Evolutionary conservation across 2,888 invertebrate genomes (phyloP).

Genomic region (Peribatodes rhomboidaria): DNA sequence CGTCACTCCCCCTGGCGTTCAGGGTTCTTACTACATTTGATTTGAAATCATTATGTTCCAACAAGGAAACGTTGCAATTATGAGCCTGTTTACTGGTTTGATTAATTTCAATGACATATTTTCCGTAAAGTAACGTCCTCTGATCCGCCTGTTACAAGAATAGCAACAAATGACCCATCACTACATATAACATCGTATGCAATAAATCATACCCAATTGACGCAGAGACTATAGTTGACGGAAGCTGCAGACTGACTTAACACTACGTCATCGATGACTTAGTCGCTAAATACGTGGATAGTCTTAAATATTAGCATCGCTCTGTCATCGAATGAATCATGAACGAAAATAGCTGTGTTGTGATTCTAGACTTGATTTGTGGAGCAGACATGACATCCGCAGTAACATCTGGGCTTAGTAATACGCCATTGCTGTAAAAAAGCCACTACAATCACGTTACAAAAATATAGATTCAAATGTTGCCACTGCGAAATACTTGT

Average conservation of each 20-base stretch:
- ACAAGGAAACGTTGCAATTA: too few relatives aligned
- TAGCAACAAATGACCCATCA: background rate
- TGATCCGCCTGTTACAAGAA: background rate
- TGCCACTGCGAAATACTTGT: background rate
- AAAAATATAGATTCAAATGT: background rate
- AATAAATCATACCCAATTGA: conserved; percentile 19
- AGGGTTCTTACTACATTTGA: too few relatives aligned
- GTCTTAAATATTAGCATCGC: conserved; percentile 15
- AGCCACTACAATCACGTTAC: background rate
- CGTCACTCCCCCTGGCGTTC: too few relatives aligned
- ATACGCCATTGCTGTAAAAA: background rate
- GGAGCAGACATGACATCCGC: conserved; percentile 12
- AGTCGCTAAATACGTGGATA: conserved; percentile 27
- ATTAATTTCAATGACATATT: background rate
- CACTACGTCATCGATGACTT: conserved; percentile 54
- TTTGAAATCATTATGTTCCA: too few relatives aligned
- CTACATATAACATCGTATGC: background rate
- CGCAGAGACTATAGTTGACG: conserved; percentile 37
- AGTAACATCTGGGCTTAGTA: conserved; percentile 9
- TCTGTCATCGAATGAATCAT: conserved; percentile 34
- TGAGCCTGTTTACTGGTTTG: too few relatives aligned
- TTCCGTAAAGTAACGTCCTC: conserved; percentile 2
- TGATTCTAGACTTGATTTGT: conserved; percentile 23
- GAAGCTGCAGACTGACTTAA: conserved; percentile 10
- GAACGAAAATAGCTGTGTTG: conserved; percentile 17